Evolutionary conservation across 2,797 vertebrate genomes (phyloP).

Genomic region (Etheostoma perlongum): DNA sequence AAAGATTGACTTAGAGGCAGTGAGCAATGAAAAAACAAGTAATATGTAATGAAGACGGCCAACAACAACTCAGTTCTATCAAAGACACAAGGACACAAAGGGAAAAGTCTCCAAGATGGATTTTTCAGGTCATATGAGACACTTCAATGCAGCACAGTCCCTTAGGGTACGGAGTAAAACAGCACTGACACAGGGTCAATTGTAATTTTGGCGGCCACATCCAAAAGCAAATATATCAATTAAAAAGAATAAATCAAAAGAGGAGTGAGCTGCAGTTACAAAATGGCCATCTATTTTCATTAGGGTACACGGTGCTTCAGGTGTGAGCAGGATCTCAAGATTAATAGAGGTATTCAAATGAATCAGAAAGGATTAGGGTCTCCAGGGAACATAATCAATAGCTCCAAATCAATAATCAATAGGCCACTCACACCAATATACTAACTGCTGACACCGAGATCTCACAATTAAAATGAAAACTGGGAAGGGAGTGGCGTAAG

Average conservation of each 20-base stretch:
- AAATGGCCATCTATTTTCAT: slow-evolving; percentile 89
- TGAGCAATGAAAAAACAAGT: slow-evolving; percentile 48
- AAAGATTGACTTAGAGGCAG: slow-evolving; percentile 58
- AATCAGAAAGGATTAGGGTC: slow-evolving; percentile 90
- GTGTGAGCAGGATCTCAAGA: slow-evolving; percentile 87
- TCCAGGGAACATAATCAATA: slow-evolving; percentile 85
- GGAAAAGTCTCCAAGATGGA: slow-evolving; percentile 65
- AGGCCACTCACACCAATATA: slow-evolving; percentile 92
- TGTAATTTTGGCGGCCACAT: slow-evolving; percentile 81
- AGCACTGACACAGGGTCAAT: slow-evolving; percentile 84
- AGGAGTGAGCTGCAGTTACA: slow-evolving; percentile 67
- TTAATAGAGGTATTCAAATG: slow-evolving; percentile 91
- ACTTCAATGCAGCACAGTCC: slow-evolving; percentile 66
- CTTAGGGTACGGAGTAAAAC: slow-evolving; percentile 68
- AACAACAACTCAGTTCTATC: slow-evolving; percentile 58
- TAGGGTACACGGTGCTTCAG: slow-evolving; percentile 79
- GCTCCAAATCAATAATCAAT: slow-evolving; percentile 91
- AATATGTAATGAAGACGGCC: slow-evolving; percentile 40
- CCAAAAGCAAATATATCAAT: slow-evolving; percentile 88
- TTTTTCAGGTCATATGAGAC: slow-evolving; percentile 78
- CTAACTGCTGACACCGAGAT: slow-evolving; percentile 89
- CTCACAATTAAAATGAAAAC: slow-evolving; percentile 89
- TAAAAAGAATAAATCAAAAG: slow-evolving; percentile 88
- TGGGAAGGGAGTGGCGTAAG: slow-evolving; percentile 79
- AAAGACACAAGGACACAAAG: slow-evolving; percentile 73